Percentiles rank a stretch among this genome's conserved stretches.
These are phyloP conservation scores for Laothoe populi DNA, from an alignment of 2,888 invertebrate species.

Conservation along the genomic window DNA sequence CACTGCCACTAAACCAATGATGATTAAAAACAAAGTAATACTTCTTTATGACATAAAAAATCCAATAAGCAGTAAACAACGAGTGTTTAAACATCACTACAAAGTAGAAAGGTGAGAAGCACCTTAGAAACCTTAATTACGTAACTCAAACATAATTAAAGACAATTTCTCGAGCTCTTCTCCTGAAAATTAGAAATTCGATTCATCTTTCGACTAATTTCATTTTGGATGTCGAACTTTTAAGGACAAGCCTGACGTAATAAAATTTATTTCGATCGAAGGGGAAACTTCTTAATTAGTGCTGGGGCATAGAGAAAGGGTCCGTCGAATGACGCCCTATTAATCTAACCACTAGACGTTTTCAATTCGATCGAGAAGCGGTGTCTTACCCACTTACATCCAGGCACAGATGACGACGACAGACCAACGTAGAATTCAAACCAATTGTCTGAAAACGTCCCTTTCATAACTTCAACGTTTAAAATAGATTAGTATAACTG, in stretches of 20 bases:
- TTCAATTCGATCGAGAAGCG: constrained; percentile 57
- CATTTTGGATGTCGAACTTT: constrained; percentile 65
- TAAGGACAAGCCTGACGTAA: constrained; percentile 64
- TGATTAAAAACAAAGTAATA: too few relatives aligned
- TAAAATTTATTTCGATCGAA: constrained; percentile 68
- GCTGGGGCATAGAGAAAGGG: constrained; percentile 58
- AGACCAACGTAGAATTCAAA: neutral
- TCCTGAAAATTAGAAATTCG: constrained; percentile 64
- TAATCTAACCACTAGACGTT: constrained; percentile 55
- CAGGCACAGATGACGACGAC: neutral
- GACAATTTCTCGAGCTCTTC: constrained; percentile 47
- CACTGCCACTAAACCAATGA: too few relatives aligned
- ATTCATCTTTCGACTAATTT: constrained; percentile 67
- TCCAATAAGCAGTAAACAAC: neutral
- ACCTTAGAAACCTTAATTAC: constrained; percentile 49
- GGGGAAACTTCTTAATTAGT: constrained; percentile 75
- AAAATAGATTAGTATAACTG: neutral
- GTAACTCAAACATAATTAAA: constrained; percentile 42
- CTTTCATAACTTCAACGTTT: neutral
- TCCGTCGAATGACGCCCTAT: constrained; percentile 55
- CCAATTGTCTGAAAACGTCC: neutral
- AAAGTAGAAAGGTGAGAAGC: constrained; percentile 8
- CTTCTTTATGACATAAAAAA: too few relatives aligned
- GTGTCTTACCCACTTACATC: constrained; percentile 34
- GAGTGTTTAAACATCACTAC: neutral